These are phyloP conservation scores for Zaprionus lineosus DNA, from an alignment of 2,888 invertebrate genomes.

Conservation along the genomic window DNA sequence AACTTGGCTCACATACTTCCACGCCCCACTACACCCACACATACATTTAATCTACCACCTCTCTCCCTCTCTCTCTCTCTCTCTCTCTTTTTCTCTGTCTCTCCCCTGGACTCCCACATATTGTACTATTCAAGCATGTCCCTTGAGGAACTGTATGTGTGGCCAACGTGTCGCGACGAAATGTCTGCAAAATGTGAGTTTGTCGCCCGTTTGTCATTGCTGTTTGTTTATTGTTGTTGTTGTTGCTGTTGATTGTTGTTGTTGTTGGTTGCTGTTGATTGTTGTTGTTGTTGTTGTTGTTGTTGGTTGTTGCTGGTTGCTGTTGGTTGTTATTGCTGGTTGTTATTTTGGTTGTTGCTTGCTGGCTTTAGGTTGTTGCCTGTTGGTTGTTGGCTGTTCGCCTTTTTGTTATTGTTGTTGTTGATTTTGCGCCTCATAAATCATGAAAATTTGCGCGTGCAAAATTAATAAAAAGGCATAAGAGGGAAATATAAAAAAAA, in stretches of 20 bases:
- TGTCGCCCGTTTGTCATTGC: conserved; percentile 36
- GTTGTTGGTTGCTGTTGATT: too few species aligned
- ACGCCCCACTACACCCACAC: too few species aligned
- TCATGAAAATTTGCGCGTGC: conserved; percentile 59
- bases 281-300: too few species aligned
- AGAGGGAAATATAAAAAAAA: background rate
- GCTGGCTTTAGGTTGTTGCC: conserved; percentile 54
- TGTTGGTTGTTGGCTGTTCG: conserved; percentile 13
- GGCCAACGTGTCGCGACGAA: conserved; percentile 38
- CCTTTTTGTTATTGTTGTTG: conserved; percentile 33
- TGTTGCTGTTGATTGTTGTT: conserved; percentile 9
- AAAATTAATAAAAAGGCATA: conserved; percentile 49
- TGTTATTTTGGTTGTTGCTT: conserved; percentile 11
- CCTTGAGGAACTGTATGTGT: conserved; percentile 4
- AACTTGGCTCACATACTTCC: conserved; percentile 11
- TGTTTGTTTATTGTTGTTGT: conserved; percentile 10
- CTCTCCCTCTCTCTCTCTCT: background rate
- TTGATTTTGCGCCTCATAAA: conserved; percentile 67
- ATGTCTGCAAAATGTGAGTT: conserved; percentile 51
- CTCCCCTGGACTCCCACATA: background rate
- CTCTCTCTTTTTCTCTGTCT: background rate
- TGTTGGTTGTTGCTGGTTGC: conserved; percentile 15
- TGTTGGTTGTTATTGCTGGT: conserved; percentile 7
- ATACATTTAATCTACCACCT: too few species aligned
- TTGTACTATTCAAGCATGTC: background rate